Evolutionary conservation across 1,140 invertebrate species (phyloP), one percentile per base, ranked within the genome.

Genomic region (Heterodera carotae): DNA sequence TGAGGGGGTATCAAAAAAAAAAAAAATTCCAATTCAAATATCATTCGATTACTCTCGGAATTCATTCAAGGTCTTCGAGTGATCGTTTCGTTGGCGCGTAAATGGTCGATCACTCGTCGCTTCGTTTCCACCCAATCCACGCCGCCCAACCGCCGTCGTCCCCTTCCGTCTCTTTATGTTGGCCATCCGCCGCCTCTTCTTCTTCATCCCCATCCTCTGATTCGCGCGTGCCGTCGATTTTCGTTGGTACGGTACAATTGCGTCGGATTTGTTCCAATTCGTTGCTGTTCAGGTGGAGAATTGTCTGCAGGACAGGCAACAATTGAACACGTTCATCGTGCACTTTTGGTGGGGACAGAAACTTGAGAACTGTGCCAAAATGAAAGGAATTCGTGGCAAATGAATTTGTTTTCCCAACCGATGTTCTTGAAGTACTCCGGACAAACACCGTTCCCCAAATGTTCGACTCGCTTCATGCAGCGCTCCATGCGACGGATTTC

Each of bases 401-500:
- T 31, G 69, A 25, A 18, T 33, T 22, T 29, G 2, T 36, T 6
- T n/a, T n/a, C n/a, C n/a, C n/a, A n/a, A 74, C 72, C 56, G 36
- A 81, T 73, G 73, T 82, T 78, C 48, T 81, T 81, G 36, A 81
- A 74, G 66, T 81, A 81, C 18, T 80, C 66, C 27, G 53, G 67
- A 29, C 72, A 56, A 74, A 74, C 15, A 33, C 82, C 80, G 33
- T 78, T 73, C 12, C 48, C 68, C n/a, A 80, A 56, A 72, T 81
- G 80, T 39, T 81, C 53, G 31, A 56, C 76, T 27, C 80, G 48
- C 31, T 83, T 69, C 15, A 81, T 62, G 48, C 78, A 75, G 22
- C 76, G 31, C 29, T 83, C 81, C 27, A 67, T 43, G 2, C 81
- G 75, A n/a, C 80, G 81, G 25, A 81, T 80, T 75, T 81, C 80